A percentile compares a stretch with the other conserved stretches of the same genome.
phyloP scores from a whole-genome alignment of 2,888 invertebrate genomes.

The Strigamia maritima region DNA sequence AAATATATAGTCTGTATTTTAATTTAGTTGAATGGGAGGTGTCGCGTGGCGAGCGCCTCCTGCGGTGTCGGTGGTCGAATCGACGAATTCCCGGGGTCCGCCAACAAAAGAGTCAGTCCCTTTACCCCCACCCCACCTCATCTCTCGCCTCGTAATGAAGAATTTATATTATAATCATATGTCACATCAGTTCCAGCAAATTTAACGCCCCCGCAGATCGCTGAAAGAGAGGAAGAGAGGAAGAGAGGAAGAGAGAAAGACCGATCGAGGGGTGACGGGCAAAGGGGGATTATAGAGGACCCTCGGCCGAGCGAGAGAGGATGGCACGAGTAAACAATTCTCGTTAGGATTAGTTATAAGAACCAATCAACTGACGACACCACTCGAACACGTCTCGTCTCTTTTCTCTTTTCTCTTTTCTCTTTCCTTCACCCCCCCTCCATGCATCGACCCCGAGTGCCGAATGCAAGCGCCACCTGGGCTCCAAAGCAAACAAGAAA shows the following conservation, averaged over 20 bases:
- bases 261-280: constrained; percentile 7
- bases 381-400: constrained; percentile 8
- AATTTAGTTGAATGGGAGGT: not conserved
- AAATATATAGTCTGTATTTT: not conserved
- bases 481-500: constrained; percentile 38
- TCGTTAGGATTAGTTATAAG: constrained; percentile 36
- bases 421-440: not conserved
- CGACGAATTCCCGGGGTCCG: not conserved
- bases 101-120: not conserved
- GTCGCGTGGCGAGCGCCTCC: constrained; percentile 10
- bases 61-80: constrained; percentile 18
- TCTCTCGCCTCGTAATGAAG: constrained; percentile 33
- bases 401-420: not conserved
- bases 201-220: constrained; percentile 33
- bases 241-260: not conserved
- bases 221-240: not conserved
- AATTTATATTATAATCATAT: constrained; percentile 40
- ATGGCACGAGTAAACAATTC: constrained; percentile 32
- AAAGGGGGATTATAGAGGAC: constrained; percentile 14
- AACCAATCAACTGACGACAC: constrained; percentile 34
- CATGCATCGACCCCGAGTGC: not conserved
- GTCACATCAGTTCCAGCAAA: constrained; percentile 37
- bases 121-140: not conserved
- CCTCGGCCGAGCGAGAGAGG: not conserved
- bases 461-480: constrained; percentile 37